Percentiles rank a stretch among this genome's conserved stretches.
Conservation (phyloP, 30 jellyfish, hydroid and myxozoan species). For the Sanderia malayensis region DNA sequence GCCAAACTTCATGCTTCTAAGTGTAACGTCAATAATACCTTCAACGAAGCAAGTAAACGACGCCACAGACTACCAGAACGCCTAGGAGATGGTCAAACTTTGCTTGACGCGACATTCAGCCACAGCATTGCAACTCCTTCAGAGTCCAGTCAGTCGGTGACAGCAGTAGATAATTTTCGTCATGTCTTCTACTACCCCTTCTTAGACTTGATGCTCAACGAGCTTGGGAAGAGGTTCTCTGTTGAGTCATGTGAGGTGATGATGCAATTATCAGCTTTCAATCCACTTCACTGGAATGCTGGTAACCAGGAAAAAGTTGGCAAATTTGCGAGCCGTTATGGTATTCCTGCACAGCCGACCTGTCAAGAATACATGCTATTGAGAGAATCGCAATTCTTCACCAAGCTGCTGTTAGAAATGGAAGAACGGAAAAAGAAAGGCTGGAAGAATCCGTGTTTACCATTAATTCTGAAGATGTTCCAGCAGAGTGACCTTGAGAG, state of each 20-base stretch:
- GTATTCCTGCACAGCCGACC: no score
- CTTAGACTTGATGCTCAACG: conserved; percentile 17
- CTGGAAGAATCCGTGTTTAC: background rate
- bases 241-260: conserved; percentile 20
- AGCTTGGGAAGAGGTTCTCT: conserved; percentile 15
- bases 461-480: no score
- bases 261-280: conserved; percentile 14
- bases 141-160: conserved; percentile 23
- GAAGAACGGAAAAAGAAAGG: background rate
- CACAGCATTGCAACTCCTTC: conserved; percentile 27
- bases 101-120: conserved; percentile 29
- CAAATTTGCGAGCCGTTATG: no score
- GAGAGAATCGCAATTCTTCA: no score
- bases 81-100: conserved; percentile 28
- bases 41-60: conserved; percentile 17
- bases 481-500: background rate
- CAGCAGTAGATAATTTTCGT: conserved; percentile 17
- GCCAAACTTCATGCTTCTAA: conserved; percentile 26
- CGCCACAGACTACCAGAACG: conserved; percentile 37
- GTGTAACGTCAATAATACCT: conserved; percentile 11
- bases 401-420: background rate
- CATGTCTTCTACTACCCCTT: conserved; percentile 3
- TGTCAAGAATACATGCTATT: no score
- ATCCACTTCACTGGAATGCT: no score
- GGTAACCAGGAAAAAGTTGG: no score